Evolutionary conservation across 1,140 invertebrate species (phyloP).

Genomic region (Galendromus occidentalis): DNA sequence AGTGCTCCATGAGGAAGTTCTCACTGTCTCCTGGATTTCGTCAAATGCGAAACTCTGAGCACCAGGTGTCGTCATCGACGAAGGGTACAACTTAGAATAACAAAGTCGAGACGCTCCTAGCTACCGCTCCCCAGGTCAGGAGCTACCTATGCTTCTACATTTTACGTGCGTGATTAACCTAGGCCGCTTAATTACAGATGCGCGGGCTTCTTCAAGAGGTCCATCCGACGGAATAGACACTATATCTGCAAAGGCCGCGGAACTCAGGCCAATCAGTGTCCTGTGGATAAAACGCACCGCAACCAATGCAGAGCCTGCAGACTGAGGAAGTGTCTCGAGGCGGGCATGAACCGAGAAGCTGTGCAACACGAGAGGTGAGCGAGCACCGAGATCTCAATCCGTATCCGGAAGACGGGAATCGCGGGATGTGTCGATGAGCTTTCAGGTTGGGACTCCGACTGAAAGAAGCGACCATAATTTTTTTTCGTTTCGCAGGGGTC

Average conservation of each 20-base stretch:
- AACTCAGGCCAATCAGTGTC: constrained; percentile 45
- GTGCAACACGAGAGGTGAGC: constrained; percentile 95
- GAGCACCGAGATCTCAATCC: constrained; percentile 27
- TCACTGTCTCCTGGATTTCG: too few relatives aligned
- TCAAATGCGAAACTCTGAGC: too few relatives aligned
- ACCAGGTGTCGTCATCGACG: too few relatives aligned
- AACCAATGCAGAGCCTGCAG: constrained; percentile 39
- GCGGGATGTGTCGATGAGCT: background rate
- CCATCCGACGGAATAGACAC: constrained; percentile 75
- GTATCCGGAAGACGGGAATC: background rate
- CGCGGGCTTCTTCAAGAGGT: constrained; percentile 65
- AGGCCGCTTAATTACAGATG: constrained; percentile 29
- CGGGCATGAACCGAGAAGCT: constrained; percentile 45
- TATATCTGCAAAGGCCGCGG: constrained; percentile 86
- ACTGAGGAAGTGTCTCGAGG: constrained; percentile 34
- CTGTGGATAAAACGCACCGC: constrained; percentile 76
- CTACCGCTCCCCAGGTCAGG: too few relatives aligned
- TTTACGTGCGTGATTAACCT: background rate
- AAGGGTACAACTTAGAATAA: too few relatives aligned
- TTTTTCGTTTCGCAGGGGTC: constrained; percentile 18
- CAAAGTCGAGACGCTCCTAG: too few relatives aligned
- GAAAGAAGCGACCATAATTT: background rate
- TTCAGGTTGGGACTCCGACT: background rate
- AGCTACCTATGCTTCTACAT: too few relatives aligned
- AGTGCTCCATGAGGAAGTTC: too few relatives aligned